Conservation (phyloP, 2,113 vertebrate species). For the Pituophis catenifer region DNA sequence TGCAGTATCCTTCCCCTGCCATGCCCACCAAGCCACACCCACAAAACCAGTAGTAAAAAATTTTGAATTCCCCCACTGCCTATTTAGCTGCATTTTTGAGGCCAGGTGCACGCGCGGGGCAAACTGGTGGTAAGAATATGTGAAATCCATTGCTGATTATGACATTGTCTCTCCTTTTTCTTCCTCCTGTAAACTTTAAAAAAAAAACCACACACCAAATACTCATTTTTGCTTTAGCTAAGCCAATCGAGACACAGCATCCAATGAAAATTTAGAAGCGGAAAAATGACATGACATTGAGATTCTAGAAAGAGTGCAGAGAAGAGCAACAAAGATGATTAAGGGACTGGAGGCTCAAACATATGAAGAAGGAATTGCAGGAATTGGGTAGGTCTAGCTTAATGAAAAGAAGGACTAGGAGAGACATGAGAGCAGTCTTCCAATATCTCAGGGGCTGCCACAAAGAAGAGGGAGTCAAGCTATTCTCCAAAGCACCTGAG, state of each 20-base stretch:
- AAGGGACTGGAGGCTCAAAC: not conserved
- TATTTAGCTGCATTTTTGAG: too few species aligned
- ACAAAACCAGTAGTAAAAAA: too few species aligned
- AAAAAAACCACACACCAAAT: not conserved
- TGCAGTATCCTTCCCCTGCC: too few species aligned
- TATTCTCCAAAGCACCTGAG: too few species aligned
- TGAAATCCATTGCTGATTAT: too few species aligned
- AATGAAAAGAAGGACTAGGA: not conserved
- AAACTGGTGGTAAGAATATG: too few species aligned
- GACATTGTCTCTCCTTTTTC: not conserved
- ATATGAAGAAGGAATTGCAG: not conserved
- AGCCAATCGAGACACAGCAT: not conserved
- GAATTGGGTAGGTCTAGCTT: accelerated
- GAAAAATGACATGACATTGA: not conserved
- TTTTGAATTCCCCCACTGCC: too few species aligned
- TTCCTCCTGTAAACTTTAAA: not conserved
- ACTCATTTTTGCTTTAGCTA: not conserved
- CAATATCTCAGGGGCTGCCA: not conserved
- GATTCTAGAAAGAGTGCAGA: not conserved
- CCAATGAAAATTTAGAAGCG: not conserved
- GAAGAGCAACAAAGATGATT: not conserved
- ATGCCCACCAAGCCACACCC: too few species aligned
- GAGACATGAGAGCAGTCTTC: not conserved
- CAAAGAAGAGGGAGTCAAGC: too few species aligned
- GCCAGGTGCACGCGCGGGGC: too few species aligned